Evolutionary conservation across 2,113 vertebrate genomes (phyloP).

Genomic region (Scomber japonicus): DNA sequence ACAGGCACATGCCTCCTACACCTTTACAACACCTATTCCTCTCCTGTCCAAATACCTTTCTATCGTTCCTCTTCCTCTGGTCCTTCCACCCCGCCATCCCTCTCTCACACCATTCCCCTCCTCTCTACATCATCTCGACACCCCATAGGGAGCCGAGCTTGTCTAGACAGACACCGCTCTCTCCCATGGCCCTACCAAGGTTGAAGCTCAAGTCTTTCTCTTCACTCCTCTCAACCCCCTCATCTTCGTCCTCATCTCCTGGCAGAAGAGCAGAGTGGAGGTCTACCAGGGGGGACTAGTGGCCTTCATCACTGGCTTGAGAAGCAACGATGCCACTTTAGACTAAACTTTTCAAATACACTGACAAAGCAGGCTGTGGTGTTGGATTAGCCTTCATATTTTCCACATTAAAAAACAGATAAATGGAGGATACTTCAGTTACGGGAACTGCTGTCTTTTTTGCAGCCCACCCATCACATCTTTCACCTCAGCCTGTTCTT

Average conservation of each 20-base stretch:
- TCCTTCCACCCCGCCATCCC: constrained; percentile 58
- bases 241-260: constrained; percentile 22
- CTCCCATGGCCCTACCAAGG: constrained; percentile 76
- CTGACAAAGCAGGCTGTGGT: background rate
- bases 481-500: constrained; percentile 43
- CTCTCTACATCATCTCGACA: constrained; percentile 66
- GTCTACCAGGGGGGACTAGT: constrained; percentile 20
- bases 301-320: constrained; percentile 26
- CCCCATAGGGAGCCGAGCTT: constrained; percentile 74
- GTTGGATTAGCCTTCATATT: background rate
- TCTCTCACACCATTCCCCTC: constrained; percentile 66
- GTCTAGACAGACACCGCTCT: constrained; percentile 75
- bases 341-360: constrained; percentile 27
- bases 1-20: constrained; percentile 59
- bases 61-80: constrained; percentile 62
- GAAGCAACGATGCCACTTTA: constrained; percentile 42
- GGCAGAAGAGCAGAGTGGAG: constrained; percentile 18
- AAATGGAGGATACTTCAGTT: constrained; percentile 13
- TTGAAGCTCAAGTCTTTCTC: constrained; percentile 74
- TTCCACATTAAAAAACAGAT: constrained; percentile 19
- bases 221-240: constrained; percentile 30
- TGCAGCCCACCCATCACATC: background rate
- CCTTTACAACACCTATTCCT: constrained; percentile 77
- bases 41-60: constrained; percentile 75
- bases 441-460: background rate